Percentiles rank a stretch among this genome's conserved stretches.
Evolutionary conservation across 2,888 invertebrate species (phyloP).

Genomic region (Lasioglossum lativentre): DNA sequence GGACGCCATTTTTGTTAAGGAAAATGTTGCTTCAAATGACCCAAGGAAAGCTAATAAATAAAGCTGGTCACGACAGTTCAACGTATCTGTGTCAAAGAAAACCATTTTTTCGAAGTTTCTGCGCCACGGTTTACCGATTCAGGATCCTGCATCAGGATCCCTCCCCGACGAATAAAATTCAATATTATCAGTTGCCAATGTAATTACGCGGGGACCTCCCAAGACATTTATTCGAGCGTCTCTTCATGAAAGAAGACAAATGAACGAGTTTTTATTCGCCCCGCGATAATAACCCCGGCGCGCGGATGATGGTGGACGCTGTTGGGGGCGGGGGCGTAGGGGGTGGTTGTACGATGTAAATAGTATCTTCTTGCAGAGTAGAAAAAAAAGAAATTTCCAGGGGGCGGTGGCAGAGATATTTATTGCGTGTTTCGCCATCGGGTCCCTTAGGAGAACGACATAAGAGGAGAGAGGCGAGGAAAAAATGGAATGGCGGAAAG

Average conservation of each 20-base stretch:
- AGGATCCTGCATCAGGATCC: not conserved
- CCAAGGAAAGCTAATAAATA: too few relatives aligned
- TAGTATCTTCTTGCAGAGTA: conserved; percentile 26
- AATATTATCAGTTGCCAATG: not conserved
- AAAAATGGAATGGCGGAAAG: conserved; percentile 35
- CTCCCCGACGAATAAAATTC: not conserved
- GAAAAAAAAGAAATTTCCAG: conserved; percentile 24
- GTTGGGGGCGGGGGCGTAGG: not conserved
- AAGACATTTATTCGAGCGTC: not conserved
- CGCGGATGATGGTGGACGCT: too few relatives aligned
- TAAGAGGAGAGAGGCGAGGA: conserved; percentile 6
- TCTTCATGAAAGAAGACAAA: conserved; percentile 1
- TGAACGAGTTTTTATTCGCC: conserved; percentile 13
- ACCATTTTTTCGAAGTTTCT: not conserved
- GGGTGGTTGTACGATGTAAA: conserved; percentile 25
- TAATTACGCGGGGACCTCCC: not conserved
- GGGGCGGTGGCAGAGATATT: conserved; percentile 32
- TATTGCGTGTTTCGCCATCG: conserved; percentile 43
- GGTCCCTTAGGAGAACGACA: conserved; percentile 19
- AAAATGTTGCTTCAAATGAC: too few relatives aligned
- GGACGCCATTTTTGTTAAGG: too few relatives aligned
- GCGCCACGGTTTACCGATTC: not conserved
- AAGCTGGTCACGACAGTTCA: too few relatives aligned
- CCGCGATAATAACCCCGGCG: not conserved
- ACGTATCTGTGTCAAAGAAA: too few relatives aligned